phyloP scores from a whole-genome alignment of 2,888 invertebrate species.

The Meghimatium bilineatum region DNA sequence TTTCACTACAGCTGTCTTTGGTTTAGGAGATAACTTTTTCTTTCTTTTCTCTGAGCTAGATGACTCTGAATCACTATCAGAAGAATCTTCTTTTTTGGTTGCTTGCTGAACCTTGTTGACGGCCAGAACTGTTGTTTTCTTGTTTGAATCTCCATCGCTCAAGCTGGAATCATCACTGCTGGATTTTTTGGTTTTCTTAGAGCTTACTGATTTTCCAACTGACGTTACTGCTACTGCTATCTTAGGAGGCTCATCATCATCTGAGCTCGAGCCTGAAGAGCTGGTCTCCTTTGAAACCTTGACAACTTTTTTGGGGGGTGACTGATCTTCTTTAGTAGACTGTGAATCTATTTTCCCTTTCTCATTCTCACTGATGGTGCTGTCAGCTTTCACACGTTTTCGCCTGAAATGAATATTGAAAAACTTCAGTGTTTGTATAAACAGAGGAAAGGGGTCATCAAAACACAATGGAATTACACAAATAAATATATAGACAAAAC shows the following conservation, averaged over 20 bases:
- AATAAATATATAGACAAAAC: no score
- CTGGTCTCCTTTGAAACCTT: conserved; percentile 13
- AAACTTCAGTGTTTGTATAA: neutral
- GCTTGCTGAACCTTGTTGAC: neutral
- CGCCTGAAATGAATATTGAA: neutral
- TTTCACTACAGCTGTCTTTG: conserved; percentile 35
- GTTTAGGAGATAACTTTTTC: conserved; percentile 37
- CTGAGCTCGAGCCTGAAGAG: conserved; percentile 39
- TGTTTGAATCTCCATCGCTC: conserved; percentile 37
- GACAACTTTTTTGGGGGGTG: conserved; percentile 27
- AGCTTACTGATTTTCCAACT: neutral
- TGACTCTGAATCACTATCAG: conserved; percentile 49
- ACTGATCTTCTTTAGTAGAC: neutral
- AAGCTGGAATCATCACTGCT: conserved; percentile 50
- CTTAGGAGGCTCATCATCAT: conserved; percentile 20
- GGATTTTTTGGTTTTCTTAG: conserved; percentile 19
- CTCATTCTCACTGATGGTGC: conserved; percentile 25
- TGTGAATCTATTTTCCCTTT: neutral
- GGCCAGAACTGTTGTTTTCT: neutral
- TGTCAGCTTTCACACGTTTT: conserved; percentile 10
- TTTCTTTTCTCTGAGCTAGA: conserved; percentile 49
- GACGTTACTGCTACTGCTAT: neutral
- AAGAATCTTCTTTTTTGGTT: conserved; percentile 42
- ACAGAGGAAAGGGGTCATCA: neutral
- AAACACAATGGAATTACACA: no score